Base-by-base conservation (phyloP, 1,140 invertebrate genomes). In the Papilio machaon region DNA sequence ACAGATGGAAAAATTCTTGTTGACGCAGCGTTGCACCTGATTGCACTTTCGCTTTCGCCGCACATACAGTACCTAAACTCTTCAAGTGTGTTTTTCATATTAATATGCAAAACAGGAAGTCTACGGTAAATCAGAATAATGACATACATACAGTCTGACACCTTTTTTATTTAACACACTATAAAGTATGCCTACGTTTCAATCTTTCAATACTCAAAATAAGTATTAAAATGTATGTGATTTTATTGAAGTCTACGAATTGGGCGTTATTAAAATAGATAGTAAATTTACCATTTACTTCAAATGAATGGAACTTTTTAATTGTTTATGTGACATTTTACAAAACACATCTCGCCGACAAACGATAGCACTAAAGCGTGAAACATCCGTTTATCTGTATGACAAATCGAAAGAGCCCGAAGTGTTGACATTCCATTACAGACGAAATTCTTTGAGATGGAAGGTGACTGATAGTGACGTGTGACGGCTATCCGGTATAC, bases 11-110 rank as follows among this genome's bases (percentile, higher is more conserved):
- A 70, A 70, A 70, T 70, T 70, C 64, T 70, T 70, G 64, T 70
- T 70, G 64, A 38, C 23, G 64, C 64, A 70, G 64, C 64, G 64
- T 70, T 81, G 64, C 82, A 86, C 82, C 88, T 84, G 83, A 87
- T 86, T 86, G 84, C 88, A 88, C 88, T 91, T 90, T 91, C 90
- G 84, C 90, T 91, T 87, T 91, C 86, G 54, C 86, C 75, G 30
- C 13, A 70, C 11, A 70, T 70, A 11, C 64, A 35, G 19, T 64
- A 64, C 64, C 64, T 70, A 38, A 70, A 70, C 64, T 70, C 64
- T 38, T 70, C 64, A 70, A 70, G 15, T 38, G 7, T 1, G 77
- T 82, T 81, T 82, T 80, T 84, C 80, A 78, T 70, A 70, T 35
- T n/a, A 58, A 35, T 70, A 70, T 67, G 47, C 77, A 75, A 81